Evolutionary conservation across 2,888 invertebrate species (phyloP).

Genomic region (Hemicrepidius hirtus): DNA sequence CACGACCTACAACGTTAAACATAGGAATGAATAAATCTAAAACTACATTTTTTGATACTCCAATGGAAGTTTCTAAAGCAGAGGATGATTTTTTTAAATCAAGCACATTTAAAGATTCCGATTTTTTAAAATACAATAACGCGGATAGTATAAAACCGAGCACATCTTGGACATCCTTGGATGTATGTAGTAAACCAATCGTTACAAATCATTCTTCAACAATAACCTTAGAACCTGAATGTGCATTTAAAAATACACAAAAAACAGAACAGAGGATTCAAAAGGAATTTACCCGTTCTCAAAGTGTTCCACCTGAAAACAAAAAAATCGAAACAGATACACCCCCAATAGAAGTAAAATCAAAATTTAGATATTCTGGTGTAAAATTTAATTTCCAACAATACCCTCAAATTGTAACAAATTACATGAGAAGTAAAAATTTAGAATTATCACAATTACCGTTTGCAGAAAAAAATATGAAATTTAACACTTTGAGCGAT

Average conservation of each 20-base stretch:
- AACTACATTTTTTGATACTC: slow-evolving; percentile 39
- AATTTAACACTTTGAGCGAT: slow-evolving; percentile 68
- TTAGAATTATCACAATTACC: slow-evolving; percentile 78
- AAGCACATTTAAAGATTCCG: slow-evolving; percentile 58
- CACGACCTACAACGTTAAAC: slow-evolving; percentile 46
- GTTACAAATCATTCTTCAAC: slow-evolving; percentile 53
- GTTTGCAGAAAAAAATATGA: slow-evolving; percentile 76
- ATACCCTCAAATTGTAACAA: slow-evolving; percentile 83
- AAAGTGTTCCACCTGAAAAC: slow-evolving; percentile 67
- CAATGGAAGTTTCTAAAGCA: slow-evolving; percentile 35
- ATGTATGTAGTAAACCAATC: slow-evolving; percentile 11
- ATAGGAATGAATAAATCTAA: slow-evolving; percentile 46
- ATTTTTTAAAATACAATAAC: slow-evolving; percentile 56
- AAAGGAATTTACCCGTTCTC: slow-evolving; percentile 59
- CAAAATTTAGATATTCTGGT: slow-evolving; percentile 78
- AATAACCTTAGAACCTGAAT: slow-evolving; percentile 56
- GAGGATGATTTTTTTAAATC: slow-evolving; percentile 37
- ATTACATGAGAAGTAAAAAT: slow-evolving; percentile 85
- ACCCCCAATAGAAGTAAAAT: slow-evolving; percentile 47
- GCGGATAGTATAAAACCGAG: slow-evolving; percentile 57
- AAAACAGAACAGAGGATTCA: slow-evolving; percentile 8
- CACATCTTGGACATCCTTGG: slow-evolving; percentile 60
- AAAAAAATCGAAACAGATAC: slow-evolving; percentile 54
- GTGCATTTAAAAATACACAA: slow-evolving; percentile 12
- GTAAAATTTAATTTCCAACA: slow-evolving; percentile 85